Base-by-base conservation (phyloP, 2,888 invertebrate species). In the Lordiphosa andalusiaca region DNA sequence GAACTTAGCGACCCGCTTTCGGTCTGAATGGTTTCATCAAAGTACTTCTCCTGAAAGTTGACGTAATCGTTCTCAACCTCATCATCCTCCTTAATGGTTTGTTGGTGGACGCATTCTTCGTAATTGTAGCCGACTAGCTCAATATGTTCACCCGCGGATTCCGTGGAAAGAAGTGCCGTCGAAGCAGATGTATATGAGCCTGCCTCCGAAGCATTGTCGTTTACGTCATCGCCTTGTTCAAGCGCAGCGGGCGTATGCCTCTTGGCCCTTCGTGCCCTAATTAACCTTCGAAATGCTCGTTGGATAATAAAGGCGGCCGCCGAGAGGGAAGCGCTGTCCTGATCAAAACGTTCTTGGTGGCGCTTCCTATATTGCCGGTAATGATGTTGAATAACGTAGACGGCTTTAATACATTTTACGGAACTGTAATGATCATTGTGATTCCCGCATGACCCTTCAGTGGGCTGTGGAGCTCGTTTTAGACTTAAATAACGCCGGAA, bases 221-320 rank as follows among this genome's bases (percentile, higher is more conserved):
- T 71, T 2, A 66, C 61, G 13, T 80, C 84, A 36, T 73, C 69
- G 35, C 41, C 35, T 19, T 71, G 62, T 30, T 68, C 72, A 9
- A 58, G 37, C 7, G 59, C 67, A 7, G 58, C 59, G 9, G 64
- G 60, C 16, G 50, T 52, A 6, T 54, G 66, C 50, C 23, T 53
- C 53, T 61, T 70, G 19, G 41, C 55, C 50, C 36, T 58, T n/a
- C 47, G 61, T 19, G 30, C 53, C 4, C 48, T 61, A 19, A 69
- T 51, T 64, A 73, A 65, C 38, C 89, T 89, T 30, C 91, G 89
- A 75, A 92, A 91, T 50, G 91, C 91, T 86, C 91, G 91, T 84
- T 92, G 92, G 75, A 92, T 92, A n/a, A 92, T 91, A 51, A 91
- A 86, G 41, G 78, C 82, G n/a, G 77, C 80, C 23, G 63, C 53